Evolutionary conservation across 2,797 vertebrate species (phyloP).

Genomic region (Aulostomus chinensis): DNA sequence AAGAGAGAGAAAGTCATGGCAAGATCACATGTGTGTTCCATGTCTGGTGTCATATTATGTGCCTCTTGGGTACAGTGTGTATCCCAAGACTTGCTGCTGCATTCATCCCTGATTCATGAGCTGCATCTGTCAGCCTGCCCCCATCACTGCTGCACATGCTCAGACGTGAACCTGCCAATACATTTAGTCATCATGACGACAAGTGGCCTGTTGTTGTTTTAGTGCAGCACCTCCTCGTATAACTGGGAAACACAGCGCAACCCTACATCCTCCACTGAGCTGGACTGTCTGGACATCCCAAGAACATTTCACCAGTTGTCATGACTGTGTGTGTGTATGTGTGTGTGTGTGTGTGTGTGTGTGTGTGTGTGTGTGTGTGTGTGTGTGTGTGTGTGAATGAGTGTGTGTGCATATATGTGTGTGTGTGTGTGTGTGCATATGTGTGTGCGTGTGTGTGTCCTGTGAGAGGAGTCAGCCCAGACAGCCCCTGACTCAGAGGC

Average conservation of each 20-base stretch:
- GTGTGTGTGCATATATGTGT: constrained; percentile 27
- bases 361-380: constrained; percentile 27
- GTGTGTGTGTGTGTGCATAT: constrained; percentile 34
- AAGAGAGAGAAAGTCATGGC: constrained; percentile 47
- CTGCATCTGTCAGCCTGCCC: no score
- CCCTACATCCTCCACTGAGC: constrained; percentile 41
- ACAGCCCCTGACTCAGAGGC: constrained; percentile 66
- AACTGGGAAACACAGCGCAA: constrained; percentile 29
- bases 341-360: constrained; percentile 38
- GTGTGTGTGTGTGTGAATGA: constrained; percentile 29
- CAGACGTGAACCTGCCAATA: constrained; percentile 18
- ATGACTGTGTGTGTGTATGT: constrained; percentile 32
- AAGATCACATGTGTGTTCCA: constrained; percentile 50
- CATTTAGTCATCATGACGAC: constrained; percentile 33
- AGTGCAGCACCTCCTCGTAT: constrained; percentile 36
- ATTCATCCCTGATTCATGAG: constrained; percentile 64
- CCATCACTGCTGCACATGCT: neutral
- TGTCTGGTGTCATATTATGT: constrained; percentile 58
- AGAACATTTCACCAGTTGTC: constrained; percentile 40
- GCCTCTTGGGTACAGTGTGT: constrained; percentile 29
- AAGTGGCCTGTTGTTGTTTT: constrained; percentile 38
- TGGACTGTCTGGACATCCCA: constrained; percentile 42
- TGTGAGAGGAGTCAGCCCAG: constrained; percentile 60
- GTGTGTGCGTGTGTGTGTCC: constrained; percentile 24
- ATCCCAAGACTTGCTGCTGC: constrained; percentile 41